A percentile compares a stretch with the other conserved stretches of the same genome.
phyloP scores from a whole-genome alignment of 2,888 invertebrate species.

The Hemithea aestivaria region DNA sequence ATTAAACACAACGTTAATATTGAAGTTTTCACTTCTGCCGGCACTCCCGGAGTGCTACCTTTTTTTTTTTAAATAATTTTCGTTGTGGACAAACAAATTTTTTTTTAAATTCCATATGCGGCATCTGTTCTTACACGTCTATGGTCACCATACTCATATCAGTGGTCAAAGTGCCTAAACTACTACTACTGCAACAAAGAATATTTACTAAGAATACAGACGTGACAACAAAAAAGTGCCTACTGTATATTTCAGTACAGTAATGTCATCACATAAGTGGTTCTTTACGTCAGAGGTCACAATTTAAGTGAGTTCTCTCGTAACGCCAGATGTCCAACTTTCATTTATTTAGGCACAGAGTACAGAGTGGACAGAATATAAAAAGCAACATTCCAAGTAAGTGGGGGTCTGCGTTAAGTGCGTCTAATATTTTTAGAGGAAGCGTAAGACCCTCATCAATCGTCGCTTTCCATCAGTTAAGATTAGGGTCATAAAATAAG shows the following conservation, averaged over 20 bases:
- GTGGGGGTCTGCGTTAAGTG: slow-evolving; percentile 14
- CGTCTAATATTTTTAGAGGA: slow-evolving; percentile 19
- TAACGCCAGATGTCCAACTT: slow-evolving; percentile 21
- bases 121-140: no score
- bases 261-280: slow-evolving; percentile 23
- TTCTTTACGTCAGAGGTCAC: slow-evolving; percentile 22
- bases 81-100: no score
- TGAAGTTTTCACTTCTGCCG: no score
- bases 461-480: slow-evolving; percentile 19
- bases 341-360: slow-evolving; percentile 22
- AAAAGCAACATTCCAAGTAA: slow-evolving; percentile 10
- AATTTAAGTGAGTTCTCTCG: slow-evolving; percentile 24
- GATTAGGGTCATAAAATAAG: slow-evolving; percentile 18
- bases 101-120: no score
- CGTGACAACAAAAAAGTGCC: no score
- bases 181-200: no score
- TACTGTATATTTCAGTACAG: slow-evolving; percentile 20
- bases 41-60: no score
- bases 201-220: no score
- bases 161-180: no score
- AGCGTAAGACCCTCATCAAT: slow-evolving; percentile 17
- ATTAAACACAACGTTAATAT: no score
- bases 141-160: no score
- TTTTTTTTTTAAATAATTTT: no score
- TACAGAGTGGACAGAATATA: slow-evolving; percentile 11